Conservation (phyloP, 2,113 vertebrate species). For the Thymallus thymallus region DNA sequence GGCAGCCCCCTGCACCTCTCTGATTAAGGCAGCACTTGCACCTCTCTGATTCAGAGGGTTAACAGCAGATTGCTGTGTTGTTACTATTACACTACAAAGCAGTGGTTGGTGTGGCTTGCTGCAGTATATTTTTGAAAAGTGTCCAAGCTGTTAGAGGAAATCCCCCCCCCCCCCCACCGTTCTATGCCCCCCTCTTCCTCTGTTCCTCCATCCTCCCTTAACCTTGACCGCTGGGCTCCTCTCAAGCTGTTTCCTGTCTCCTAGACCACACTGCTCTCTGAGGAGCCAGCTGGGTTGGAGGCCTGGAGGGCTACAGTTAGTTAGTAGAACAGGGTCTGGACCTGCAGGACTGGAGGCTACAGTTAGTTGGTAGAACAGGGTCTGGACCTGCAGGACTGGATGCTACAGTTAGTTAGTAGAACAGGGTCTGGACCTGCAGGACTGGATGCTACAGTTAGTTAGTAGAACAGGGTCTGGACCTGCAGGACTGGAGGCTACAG, state of each 20-base stretch:
- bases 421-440: slow-evolving; percentile 16
- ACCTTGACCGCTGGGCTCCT: slow-evolving; percentile 72
- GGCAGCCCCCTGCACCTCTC: too few relatives aligned
- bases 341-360: slow-evolving; percentile 14
- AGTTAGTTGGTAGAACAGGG: slow-evolving; percentile 34
- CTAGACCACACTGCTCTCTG: slow-evolving; percentile 67
- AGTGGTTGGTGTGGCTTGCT: slow-evolving; percentile 3
- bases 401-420: slow-evolving; percentile 29
- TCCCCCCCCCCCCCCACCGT: slow-evolving; percentile 46
- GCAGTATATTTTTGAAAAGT: slow-evolving; percentile 21
- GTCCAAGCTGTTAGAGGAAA: slow-evolving; percentile 66
- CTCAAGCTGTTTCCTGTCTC: slow-evolving; percentile 82
- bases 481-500: background rate
- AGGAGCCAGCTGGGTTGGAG: slow-evolving; percentile 52
- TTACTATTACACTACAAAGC: background rate
- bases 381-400: slow-evolving; percentile 5
- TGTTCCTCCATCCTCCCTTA: slow-evolving; percentile 22
- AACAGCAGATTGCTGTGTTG: too few relatives aligned
- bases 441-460: slow-evolving; percentile 27
- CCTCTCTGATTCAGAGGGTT: too few relatives aligned
- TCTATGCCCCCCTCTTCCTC: slow-evolving; percentile 21
- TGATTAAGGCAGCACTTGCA: too few relatives aligned
- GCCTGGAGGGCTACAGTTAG: slow-evolving; percentile 24
- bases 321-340: slow-evolving; percentile 29
- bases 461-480: slow-evolving; percentile 28